Percentiles rank a stretch among this genome's conserved stretches.
phyloP scores from a whole-genome alignment of 92 coral and sea anemone genomes.

The Phenganax marumi region DNA sequence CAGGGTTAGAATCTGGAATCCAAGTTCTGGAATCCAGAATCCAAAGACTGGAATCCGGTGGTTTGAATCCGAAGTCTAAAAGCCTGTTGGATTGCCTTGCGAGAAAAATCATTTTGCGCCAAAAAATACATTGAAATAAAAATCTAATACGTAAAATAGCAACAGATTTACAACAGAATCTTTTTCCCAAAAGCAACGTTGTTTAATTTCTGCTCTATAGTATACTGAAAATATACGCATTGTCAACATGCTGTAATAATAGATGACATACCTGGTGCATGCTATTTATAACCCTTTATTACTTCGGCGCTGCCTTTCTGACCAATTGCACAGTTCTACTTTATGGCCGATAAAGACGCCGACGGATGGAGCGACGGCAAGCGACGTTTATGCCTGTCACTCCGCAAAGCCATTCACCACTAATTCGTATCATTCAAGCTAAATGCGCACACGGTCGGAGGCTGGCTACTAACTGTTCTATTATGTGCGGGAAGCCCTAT shows the following conservation, averaged over 20 bases:
- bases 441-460: slow-evolving; percentile 35
- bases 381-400: slow-evolving; percentile 25
- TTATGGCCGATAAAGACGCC: slow-evolving; percentile 12
- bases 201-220: background rate
- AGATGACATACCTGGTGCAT: background rate
- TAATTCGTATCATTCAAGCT: slow-evolving; percentile 43
- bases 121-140: too few relatives aligned
- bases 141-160: too few relatives aligned
- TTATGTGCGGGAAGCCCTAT: slow-evolving; percentile 25
- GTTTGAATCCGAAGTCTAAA: too few relatives aligned
- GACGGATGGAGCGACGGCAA: slow-evolving; percentile 5
- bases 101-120: too few relatives aligned
- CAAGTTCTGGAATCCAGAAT: too few relatives aligned
- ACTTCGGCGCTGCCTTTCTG: slow-evolving; percentile 27
- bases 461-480: slow-evolving; percentile 12
- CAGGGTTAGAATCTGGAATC: too few relatives aligned
- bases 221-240: background rate
- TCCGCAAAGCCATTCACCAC: slow-evolving; percentile 21
- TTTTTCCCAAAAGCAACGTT: background rate
- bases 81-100: too few relatives aligned
- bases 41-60: too few relatives aligned
- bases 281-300: slow-evolving; percentile 8
- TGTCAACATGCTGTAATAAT: slow-evolving; percentile 18
- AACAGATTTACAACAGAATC: too few relatives aligned
- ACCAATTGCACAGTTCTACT: slow-evolving; percentile 30